Percentiles rank a stretch among this genome's conserved stretches.
These are phyloP conservation scores for Archocentrus centrarchus DNA, from an alignment of 2,113 vertebrate species.

Conservation along the genomic window DNA sequence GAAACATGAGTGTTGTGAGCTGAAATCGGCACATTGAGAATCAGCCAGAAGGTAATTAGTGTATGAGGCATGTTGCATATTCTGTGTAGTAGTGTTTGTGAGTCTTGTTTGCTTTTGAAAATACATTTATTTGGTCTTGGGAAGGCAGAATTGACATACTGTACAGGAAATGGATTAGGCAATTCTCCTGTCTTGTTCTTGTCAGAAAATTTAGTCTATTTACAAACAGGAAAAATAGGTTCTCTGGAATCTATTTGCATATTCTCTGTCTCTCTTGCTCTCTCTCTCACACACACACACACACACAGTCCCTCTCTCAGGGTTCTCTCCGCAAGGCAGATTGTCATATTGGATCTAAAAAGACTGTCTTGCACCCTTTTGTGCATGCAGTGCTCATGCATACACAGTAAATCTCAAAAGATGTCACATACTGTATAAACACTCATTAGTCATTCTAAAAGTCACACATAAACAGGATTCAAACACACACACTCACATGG, in stretches of 20 bases:
- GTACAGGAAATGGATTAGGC: not conserved
- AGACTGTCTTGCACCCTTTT: conserved; percentile 33
- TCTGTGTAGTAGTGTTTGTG: not conserved
- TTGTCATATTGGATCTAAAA: conserved; percentile 52
- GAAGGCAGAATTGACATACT: not conserved
- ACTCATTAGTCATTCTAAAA: conserved; percentile 61
- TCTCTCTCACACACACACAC: not conserved
- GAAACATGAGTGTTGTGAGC: conserved; percentile 24
- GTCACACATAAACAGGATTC: conserved; percentile 3
- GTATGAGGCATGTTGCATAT: not conserved
- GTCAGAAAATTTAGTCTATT: conserved; percentile 32
- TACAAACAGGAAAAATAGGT: conserved; percentile 29
- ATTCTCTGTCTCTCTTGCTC: not conserved
- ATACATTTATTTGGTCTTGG: conserved; percentile 8
- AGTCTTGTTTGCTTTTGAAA: conserved; percentile 15
- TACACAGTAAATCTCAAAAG: conserved; percentile 30
- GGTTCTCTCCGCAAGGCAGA: conserved; percentile 37
- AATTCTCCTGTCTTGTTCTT: conserved; percentile 34
- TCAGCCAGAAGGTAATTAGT: conserved; percentile 26
- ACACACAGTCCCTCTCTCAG: not conserved
- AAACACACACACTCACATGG: not conserved
- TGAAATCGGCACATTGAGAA: not conserved
- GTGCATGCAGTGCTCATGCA: conserved; percentile 28
- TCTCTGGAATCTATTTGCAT: conserved; percentile 18
- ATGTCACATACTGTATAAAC: conserved; percentile 52